These are phyloP conservation scores for Agrochola lota DNA, from an alignment of 2,888 invertebrate species.

Conservation along the genomic window DNA sequence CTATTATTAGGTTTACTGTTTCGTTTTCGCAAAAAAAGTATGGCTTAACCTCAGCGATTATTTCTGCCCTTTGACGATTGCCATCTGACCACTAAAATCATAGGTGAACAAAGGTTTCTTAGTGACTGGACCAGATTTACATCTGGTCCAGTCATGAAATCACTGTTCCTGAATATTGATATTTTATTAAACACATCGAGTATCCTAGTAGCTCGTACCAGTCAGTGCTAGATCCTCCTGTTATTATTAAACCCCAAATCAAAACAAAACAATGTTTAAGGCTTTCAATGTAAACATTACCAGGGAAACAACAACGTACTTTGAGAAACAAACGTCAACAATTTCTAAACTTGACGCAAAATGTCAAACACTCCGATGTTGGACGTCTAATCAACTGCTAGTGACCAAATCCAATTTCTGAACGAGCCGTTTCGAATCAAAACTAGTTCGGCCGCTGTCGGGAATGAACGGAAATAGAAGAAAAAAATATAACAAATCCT, in stretches of 20 bases:
- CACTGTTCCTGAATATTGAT: neutral
- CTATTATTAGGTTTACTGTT: neutral
- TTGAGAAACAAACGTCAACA: conserved; percentile 49
- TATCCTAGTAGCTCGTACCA: neutral
- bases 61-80: too few species aligned
- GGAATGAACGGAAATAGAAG: conserved; percentile 51
- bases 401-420: conserved; percentile 56
- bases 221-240: neutral
- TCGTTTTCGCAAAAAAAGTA: neutral
- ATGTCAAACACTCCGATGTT: conserved; percentile 45
- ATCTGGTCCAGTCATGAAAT: neutral
- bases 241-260: conserved; percentile 7
- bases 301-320: conserved; percentile 22
- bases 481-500: conserved; percentile 69
- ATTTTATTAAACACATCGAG: neutral
- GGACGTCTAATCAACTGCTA: conserved; percentile 52
- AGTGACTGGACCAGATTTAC: too few species aligned
- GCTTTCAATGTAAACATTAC: conserved; percentile 13
- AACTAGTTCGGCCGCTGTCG: conserved; percentile 54
- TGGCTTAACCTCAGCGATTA: neutral
- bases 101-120: neutral
- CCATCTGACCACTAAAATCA: neutral
- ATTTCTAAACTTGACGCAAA: conserved; percentile 51
- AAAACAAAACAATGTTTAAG: conserved; percentile 9
- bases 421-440: conserved; percentile 61